These are phyloP conservation scores for Anguilla obscura DNA, from an alignment of 2,797 vertebrate genomes.

Conservation along the genomic window DNA sequence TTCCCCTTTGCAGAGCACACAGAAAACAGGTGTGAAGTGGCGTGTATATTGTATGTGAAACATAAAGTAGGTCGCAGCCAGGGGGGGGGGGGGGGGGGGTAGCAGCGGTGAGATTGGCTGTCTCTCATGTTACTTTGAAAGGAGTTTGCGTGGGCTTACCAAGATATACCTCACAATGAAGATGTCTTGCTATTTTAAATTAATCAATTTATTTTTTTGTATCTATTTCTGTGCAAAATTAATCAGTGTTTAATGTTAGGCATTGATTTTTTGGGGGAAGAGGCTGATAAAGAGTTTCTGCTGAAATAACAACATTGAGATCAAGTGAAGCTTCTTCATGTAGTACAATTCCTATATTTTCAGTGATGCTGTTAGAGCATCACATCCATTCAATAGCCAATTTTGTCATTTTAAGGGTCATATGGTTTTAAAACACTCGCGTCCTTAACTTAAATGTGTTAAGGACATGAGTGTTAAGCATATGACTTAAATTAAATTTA, in stretches of 20 bases:
- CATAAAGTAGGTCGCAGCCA: conserved; percentile 39
- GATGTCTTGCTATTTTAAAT: conserved; percentile 54
- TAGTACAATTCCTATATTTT: conserved; percentile 47
- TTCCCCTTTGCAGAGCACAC: conserved; percentile 22
- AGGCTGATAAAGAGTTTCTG: conserved; percentile 15
- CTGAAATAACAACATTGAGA: conserved; percentile 59
- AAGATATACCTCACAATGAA: not conserved
- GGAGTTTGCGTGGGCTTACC: conserved; percentile 45
- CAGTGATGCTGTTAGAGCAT: conserved; percentile 61
- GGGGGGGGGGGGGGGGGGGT: conserved; percentile 49
- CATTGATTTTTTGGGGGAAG: conserved; percentile 46
- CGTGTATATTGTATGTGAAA: conserved; percentile 41
- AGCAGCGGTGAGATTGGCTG: conserved; percentile 47
- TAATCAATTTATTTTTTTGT: not conserved
- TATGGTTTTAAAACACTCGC: too few species aligned
- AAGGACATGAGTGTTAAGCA: too few species aligned
- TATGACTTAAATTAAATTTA: not conserved
- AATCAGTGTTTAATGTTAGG: conserved; percentile 57
- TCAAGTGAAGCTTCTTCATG: conserved; percentile 43
- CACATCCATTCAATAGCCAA: conserved; percentile 65
- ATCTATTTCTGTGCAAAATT: conserved; percentile 57
- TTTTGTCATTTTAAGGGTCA: too few species aligned
- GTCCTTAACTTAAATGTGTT: not conserved
- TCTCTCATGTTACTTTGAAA: conserved; percentile 65
- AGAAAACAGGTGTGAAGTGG: conserved; percentile 46